Evolutionary conservation across 2,888 invertebrate species (phyloP).

Genomic region (Rhagophthalmus giganteus): DNA sequence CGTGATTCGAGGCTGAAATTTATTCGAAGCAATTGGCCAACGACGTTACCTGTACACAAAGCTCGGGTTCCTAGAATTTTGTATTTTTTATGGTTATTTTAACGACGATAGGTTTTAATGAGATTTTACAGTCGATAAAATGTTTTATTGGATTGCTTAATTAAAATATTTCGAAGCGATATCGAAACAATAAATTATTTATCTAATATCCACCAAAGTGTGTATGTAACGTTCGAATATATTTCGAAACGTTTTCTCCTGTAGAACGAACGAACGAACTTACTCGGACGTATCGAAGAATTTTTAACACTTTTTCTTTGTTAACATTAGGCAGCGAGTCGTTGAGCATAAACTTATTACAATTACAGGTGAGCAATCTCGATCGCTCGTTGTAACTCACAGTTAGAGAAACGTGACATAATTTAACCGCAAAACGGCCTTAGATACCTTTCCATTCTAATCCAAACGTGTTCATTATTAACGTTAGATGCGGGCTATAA

Average conservation of each 20-base stretch:
- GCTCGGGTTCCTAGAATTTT: conserved; percentile 33
- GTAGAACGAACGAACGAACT: too few relatives aligned
- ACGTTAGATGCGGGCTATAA: not conserved
- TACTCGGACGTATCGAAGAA: not conserved
- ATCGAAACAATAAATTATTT: too few relatives aligned
- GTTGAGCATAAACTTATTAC: conserved; percentile 15
- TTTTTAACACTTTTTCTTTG: conserved; percentile 2
- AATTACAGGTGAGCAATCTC: conserved; percentile 14
- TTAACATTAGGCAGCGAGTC: conserved; percentile 1
- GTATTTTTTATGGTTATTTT: conserved; percentile 38
- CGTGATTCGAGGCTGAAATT: conserved; percentile 33
- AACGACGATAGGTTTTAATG: conserved; percentile 37
- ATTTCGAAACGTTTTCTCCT: too few relatives aligned
- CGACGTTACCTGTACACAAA: conserved; percentile 20
- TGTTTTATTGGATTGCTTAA: conserved; percentile 30
- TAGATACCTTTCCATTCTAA: conserved; percentile 19
- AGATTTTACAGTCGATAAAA: conserved; percentile 32
- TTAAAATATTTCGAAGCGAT: conserved; percentile 31
- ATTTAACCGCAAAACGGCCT: conserved; percentile 26
- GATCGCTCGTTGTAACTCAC: conserved; percentile 9
- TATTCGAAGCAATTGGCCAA: conserved; percentile 16
- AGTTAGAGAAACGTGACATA: conserved; percentile 24
- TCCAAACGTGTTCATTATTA: not conserved
- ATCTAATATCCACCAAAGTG: too few relatives aligned
- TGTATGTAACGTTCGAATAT: too few relatives aligned